phyloP scores from a whole-genome alignment of 2,797 vertebrate genomes.

The Phrynocephalus vlangalii region DNA sequence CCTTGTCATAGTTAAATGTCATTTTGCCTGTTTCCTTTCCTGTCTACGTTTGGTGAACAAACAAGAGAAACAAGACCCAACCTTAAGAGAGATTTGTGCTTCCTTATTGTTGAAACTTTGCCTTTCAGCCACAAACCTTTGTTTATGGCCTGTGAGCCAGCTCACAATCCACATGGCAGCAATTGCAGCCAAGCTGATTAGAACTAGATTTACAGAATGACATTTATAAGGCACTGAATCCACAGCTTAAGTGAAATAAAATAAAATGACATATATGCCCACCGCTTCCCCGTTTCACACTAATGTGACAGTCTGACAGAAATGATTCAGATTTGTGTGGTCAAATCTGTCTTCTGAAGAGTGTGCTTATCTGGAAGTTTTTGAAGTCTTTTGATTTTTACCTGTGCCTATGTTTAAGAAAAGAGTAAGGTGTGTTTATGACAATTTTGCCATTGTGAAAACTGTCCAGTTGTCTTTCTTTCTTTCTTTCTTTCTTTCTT shows the following conservation, averaged over 20 bases:
- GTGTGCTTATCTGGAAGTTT: neutral
- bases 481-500: too few relatives aligned
- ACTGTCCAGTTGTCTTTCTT: neutral
- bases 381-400: neutral
- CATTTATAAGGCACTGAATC: conserved; percentile 15
- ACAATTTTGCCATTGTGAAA: neutral
- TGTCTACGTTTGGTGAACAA: neutral
- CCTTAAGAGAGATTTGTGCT: neutral
- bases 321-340: conserved; percentile 3
- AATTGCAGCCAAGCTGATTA: conserved; percentile 6
- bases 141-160: neutral
- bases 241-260: neutral
- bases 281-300: neutral
- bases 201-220: conserved; percentile 5
- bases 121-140: neutral
- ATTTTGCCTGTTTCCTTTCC: neutral
- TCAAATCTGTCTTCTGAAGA: neutral
- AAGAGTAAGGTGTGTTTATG: neutral
- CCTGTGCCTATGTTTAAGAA: neutral
- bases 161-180: neutral
- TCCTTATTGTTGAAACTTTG: neutral
- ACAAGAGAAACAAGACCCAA: neutral
- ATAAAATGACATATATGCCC: neutral
- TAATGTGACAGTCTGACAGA: neutral
- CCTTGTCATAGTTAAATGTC: neutral